Conservation (phyloP, 2,888 invertebrate species). For the Pyrochroa serraticornis region DNA sequence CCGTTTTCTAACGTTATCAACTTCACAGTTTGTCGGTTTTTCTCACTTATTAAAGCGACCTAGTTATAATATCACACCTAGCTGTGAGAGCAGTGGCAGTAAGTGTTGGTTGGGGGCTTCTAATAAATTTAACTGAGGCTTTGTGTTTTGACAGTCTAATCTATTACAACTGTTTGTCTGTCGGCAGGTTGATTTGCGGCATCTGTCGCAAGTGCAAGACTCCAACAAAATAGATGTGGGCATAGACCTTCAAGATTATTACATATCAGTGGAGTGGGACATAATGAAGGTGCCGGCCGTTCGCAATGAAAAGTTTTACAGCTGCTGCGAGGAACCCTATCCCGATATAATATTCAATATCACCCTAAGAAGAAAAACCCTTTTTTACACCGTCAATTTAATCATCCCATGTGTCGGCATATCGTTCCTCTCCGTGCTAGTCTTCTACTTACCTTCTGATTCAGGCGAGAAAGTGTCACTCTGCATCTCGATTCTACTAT, state of each 20-base stretch:
- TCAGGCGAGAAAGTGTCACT: slow-evolving; percentile 98
- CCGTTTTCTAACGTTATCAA: no score
- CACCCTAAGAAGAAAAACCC: slow-evolving; percentile 90
- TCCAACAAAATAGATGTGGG: slow-evolving; percentile 88
- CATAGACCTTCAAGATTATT: slow-evolving; percentile 91
- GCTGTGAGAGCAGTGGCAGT: no score
- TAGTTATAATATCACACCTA: no score
- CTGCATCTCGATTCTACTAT: slow-evolving; percentile 91
- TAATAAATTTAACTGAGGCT: no score
- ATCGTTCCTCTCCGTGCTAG: slow-evolving; percentile 94
- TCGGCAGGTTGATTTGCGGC: slow-evolving; percentile 85
- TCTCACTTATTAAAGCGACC: no score
- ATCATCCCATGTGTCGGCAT: slow-evolving; percentile 98
- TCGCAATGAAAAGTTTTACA: slow-evolving; percentile 91
- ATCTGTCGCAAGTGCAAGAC: slow-evolving; percentile 84
- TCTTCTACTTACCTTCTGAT: slow-evolving; percentile 97
- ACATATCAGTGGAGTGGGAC: slow-evolving; percentile 98
- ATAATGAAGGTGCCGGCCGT: slow-evolving; percentile 91
- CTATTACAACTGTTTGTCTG: slow-evolving; percentile 4
- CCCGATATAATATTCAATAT: slow-evolving; percentile 98
- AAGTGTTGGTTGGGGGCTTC: no score
- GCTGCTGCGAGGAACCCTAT: slow-evolving; percentile 97
- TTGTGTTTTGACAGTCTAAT: not conserved
- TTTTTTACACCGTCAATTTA: slow-evolving; percentile 97
- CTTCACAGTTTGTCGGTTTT: no score